phyloP scores from a whole-genome alignment of 2,113 vertebrate genomes.

The Todiramphus saurophagus region DNA sequence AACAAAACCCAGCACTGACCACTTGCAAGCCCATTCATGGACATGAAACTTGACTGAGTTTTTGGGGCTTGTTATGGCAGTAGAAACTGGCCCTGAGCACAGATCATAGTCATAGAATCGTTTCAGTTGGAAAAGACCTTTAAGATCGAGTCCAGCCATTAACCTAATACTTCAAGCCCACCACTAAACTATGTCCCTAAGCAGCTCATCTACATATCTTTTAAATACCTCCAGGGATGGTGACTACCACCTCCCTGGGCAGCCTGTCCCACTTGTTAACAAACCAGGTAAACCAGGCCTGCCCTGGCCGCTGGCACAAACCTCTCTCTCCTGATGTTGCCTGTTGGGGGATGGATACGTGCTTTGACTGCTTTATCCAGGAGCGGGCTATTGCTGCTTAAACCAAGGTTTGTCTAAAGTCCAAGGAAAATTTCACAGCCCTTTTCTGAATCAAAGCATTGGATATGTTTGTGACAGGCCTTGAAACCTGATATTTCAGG shows the following conservation, averaged over 20 bases:
- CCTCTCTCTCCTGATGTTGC: neutral
- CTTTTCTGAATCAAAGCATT: neutral
- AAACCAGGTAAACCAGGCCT: neutral
- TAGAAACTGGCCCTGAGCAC: neutral
- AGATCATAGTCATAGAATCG: too few relatives aligned
- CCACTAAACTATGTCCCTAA: too few relatives aligned
- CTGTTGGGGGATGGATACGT: neutral
- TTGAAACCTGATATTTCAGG: neutral
- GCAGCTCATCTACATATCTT: too few relatives aligned
- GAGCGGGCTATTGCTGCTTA: neutral
- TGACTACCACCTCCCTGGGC: too few relatives aligned
- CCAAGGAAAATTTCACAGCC: neutral
- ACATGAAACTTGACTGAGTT: neutral
- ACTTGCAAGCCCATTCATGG: neutral
- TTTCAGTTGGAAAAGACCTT: too few relatives aligned
- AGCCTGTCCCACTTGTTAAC: too few relatives aligned
- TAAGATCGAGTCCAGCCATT: too few relatives aligned
- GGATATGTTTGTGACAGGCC: neutral
- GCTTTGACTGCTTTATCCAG: neutral
- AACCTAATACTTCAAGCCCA: too few relatives aligned
- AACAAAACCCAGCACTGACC: neutral
- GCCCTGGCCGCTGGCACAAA: neutral
- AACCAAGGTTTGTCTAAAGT: neutral
- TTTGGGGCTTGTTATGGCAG: neutral
- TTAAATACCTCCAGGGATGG: too few relatives aligned